Evolutionary conservation across 2,888 invertebrate genomes (phyloP).

Genomic region (Drosophila cracens): DNA sequence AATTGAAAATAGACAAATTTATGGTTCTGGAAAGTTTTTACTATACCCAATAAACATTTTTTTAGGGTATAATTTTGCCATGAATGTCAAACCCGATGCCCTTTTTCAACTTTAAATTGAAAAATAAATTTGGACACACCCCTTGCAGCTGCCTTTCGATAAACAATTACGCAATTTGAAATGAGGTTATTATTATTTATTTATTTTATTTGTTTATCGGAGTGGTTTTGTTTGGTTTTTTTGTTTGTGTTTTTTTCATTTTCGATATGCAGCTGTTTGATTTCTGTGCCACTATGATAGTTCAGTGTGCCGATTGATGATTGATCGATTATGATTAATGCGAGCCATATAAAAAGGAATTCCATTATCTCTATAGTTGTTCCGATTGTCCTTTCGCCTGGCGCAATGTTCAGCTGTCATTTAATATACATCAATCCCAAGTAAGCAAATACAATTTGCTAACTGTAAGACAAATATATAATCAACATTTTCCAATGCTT

Average conservation of each 20-base stretch:
- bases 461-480: background rate
- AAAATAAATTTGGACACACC: background rate
- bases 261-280: conserved; percentile 41
- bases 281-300: conserved; percentile 16
- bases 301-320: conserved; percentile 31
- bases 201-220: conserved; percentile 30
- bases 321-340: conserved; percentile 53
- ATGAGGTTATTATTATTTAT: conserved; percentile 7
- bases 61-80: background rate
- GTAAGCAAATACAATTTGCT: conserved; percentile 3
- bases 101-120: background rate
- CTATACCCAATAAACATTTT: background rate
- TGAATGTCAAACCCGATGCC: background rate
- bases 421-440: background rate
- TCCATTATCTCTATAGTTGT: conserved; percentile 8
- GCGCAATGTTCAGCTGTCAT: background rate
- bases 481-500: background rate
- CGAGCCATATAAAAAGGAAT: conserved; percentile 1
- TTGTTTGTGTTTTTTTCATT: background rate
- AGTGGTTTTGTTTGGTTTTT: background rate
- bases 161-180: conserved; percentile 36
- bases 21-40: background rate
- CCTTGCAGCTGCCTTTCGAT: conserved; percentile 10
- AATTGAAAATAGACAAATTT: background rate
- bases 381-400: conserved; percentile 1